Base-by-base conservation (phyloP, 1,140 invertebrate species). In the Zaprionus tsacasi region DNA sequence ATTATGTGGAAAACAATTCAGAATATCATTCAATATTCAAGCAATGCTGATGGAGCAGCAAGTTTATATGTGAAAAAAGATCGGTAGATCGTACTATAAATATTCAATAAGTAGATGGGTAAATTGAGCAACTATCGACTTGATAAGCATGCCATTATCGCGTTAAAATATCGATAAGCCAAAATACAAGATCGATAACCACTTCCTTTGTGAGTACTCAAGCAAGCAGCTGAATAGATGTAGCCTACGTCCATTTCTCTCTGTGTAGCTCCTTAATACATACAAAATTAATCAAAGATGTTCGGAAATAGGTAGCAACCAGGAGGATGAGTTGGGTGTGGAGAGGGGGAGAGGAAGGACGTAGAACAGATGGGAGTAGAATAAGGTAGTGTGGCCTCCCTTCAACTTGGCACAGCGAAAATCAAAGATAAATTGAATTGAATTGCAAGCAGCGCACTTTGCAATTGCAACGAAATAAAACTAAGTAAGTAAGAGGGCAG, bases 391-490 rank as follows among this genome's bases (percentile, higher is more conserved):
- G 30, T 15, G 66, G 30, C 52, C 52, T 17, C 25, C 38, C 43
- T 40, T 45, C 17, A 66, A 17, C 36, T 38, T 61, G 63, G 25
- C 38, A 55, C 70, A 64, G 70, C 75, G 68, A 72, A 72, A 86
- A 86, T 89, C 85, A 81, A 87, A 82, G 83, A 87, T 87, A 87
- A 88, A 87, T 88, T 80, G 79, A 88, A 69, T 70, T 64, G 59
- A 70, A 89, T 88, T 78, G 69, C 69, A 73, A 63, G 64, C 61
- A 83, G 77, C 59, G 83, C 61, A 70, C 66, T 87, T 82, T 69
- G 58, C 78, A 76, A 88, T 81, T 87, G 83, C 85, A 77, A 57
- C 63, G 76, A 76, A 82, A 83, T 80, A 80, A 88, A 88, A 74
- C 83, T 69, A 88, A 82, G 70, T 48, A 48, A 52, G 56, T 15